Conservation (phyloP, 2,113 vertebrate genomes). For the Lontra canadensis region DNA sequence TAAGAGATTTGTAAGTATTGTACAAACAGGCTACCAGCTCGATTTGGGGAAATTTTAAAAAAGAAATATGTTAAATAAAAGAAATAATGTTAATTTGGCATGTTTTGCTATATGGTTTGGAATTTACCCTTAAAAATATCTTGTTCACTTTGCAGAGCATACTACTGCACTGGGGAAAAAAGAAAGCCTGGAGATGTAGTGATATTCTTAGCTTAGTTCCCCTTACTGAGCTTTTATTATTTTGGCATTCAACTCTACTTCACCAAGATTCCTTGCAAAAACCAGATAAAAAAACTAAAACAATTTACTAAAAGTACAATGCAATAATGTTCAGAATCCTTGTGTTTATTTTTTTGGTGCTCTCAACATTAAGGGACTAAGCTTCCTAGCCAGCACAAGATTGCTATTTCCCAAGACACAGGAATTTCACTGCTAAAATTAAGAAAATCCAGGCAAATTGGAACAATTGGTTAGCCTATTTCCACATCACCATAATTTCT, state of each 20-base stretch:
- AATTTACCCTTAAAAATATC: slow-evolving; percentile 19
- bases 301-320: slow-evolving; percentile 2
- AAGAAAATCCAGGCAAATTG: not conserved
- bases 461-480: not conserved
- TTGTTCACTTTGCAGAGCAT: not conserved
- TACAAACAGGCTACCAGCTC: not conserved
- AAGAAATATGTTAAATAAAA: not conserved
- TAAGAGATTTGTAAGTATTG: not conserved
- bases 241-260: slow-evolving; percentile 28
- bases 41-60: slow-evolving; percentile 25
- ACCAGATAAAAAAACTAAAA: not conserved
- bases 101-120: slow-evolving; percentile 9
- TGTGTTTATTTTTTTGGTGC: not conserved
- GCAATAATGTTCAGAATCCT: not conserved
- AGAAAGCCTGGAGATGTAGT: not conserved
- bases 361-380: not conserved
- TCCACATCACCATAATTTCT: not conserved
- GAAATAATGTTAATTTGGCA: not conserved
- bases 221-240: not conserved
- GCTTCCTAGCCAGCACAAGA: not conserved
- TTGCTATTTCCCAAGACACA: not conserved
- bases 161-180: not conserved
- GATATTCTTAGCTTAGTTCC: slow-evolving; percentile 22
- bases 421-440: not conserved
- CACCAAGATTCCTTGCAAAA: slow-evolving; percentile 20